These are phyloP conservation scores for Marronus borbonicus DNA, from an alignment of 2,888 invertebrate species.

Conservation along the genomic window DNA sequence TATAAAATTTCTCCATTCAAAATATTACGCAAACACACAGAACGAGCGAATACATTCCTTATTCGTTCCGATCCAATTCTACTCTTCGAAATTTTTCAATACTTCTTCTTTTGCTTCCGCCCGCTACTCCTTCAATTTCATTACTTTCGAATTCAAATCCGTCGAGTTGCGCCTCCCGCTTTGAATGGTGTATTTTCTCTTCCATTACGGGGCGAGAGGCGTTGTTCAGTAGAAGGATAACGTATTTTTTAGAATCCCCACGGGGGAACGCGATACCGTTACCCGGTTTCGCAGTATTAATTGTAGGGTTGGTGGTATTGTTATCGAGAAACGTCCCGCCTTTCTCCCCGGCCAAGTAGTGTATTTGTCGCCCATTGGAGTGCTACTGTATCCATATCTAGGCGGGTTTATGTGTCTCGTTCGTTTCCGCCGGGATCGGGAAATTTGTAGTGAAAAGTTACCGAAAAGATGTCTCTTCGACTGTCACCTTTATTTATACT, in stretches of 20 bases:
- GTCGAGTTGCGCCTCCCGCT: slow-evolving; percentile 9
- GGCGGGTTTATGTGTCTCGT: slow-evolving; percentile 19
- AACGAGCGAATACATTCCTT: background rate
- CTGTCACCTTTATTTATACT: slow-evolving; percentile 36
- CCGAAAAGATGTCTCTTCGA: background rate
- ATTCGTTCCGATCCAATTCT: slow-evolving; percentile 14
- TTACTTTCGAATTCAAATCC: slow-evolving; percentile 41
- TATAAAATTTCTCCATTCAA: background rate
- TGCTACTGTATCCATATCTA: slow-evolving; percentile 4
- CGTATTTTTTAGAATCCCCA: slow-evolving; percentile 40
- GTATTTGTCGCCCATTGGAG: slow-evolving; percentile 15
- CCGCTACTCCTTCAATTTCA: slow-evolving; percentile 25
- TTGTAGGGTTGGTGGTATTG: slow-evolving; percentile 44
- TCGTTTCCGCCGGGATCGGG: slow-evolving; percentile 19
- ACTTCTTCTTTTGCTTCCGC: background rate
- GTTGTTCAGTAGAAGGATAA: slow-evolving; percentile 30
- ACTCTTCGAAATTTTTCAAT: slow-evolving; percentile 23
- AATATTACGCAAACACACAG: background rate
- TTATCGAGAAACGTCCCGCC: slow-evolving; percentile 5
- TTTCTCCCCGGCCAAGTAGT: slow-evolving; percentile 18
- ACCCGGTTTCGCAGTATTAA: slow-evolving; percentile 41
- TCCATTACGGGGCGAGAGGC: slow-evolving; percentile 8
- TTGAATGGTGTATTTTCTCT: slow-evolving; percentile 27
- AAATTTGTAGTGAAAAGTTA: slow-evolving; percentile 44
- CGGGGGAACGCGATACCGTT: slow-evolving; percentile 28